Base-by-base conservation (phyloP, 1,140 invertebrate species). In the Meloidogyne chitwoodi region DNA sequence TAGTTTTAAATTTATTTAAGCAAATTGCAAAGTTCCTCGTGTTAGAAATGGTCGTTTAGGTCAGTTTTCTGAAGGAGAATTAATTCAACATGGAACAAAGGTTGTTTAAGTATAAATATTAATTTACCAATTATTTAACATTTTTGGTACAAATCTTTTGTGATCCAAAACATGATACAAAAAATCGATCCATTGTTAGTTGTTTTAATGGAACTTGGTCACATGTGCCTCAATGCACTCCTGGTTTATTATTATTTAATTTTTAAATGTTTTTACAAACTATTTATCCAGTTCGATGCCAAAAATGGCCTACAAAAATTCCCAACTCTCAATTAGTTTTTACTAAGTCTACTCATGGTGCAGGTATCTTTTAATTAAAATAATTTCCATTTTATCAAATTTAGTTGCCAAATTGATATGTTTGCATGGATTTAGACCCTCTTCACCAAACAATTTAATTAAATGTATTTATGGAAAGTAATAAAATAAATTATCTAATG, bases 181-280 rank as follows among this genome's bases (percentile, higher is more conserved):
- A 97, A 85, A 92, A 95, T 67, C 90, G 91, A 8, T 91, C 91
- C 10, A 92, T 91, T 80, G 91, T 91, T 64, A 91, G 91, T 0
- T 99, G 96, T 31, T n/a, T 31, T 84, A 93, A 94, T 85, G 95
- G 95, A 11, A 95, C 94, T 0, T 98, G 95, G 94, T 93, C 93
- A 0, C 92, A 94, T 80, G 92, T 96, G 78, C 96, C 95, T 0
- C 91, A 91, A 66, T 97, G 94, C 89, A 91, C 92, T 68, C 94
- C 94, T 34, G 93, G 93, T 82, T 26, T 27, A 31, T 88, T 73
- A 31, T 3, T 79, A 63, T 8, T 19, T 44, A 19, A 41, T 8
- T 12, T 34, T 24, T 64, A n/a, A 64, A 79, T 29, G 19, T 26
- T 63, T 27, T 34, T 0, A 61, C 6, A 44, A 63, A 29, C 26